A percentile compares a stretch with the other conserved stretches of the same genome.
These are phyloP conservation scores for Pyrgilauda ruficollis DNA, from an alignment of 2,113 vertebrate species.

Conservation along the genomic window DNA sequence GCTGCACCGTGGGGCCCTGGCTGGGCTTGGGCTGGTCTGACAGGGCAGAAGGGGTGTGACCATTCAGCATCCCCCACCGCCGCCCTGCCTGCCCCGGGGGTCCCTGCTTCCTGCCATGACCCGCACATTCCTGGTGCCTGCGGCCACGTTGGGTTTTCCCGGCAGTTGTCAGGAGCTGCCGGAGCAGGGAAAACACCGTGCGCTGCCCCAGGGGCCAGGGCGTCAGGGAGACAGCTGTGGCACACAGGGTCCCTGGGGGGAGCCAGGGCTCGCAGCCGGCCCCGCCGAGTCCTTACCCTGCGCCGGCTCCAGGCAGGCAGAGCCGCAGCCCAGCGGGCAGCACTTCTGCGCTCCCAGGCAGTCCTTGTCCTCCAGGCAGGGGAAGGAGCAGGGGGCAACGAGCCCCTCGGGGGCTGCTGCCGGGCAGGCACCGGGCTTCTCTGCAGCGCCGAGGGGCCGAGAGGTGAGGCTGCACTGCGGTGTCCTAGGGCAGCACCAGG, in stretches of 20 bases:
- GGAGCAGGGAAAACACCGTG: neutral
- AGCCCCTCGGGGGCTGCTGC: neutral
- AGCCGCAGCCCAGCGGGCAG: neutral
- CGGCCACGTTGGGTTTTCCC: rapidly evolving
- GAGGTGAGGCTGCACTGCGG: neutral
- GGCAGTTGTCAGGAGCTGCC: neutral
- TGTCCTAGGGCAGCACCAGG: rapidly evolving
- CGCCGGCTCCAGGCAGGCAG: neutral
- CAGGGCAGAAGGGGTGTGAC: neutral
- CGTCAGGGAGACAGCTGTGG: rapidly evolving
- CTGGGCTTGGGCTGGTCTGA: neutral
- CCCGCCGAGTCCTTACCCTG: neutral
- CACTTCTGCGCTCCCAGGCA: slow-evolving; percentile 24
- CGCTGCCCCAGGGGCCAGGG: too few species aligned
- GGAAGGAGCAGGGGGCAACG: slow-evolving; percentile 12
- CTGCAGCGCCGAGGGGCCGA: neutral
- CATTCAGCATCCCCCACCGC: neutral
- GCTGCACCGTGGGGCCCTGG: neutral
- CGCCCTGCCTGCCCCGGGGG: neutral
- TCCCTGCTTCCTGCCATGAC: neutral
- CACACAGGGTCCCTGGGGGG: neutral
- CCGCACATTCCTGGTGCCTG: neutral
- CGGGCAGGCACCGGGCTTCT: neutral
- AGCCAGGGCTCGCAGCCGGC: neutral
- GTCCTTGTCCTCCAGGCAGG: slow-evolving; percentile 36